Evolutionary conservation across 2,113 vertebrate species (phyloP), one percentile per base, ranked within the genome.

Genomic region (Propithecus coquereli): DNA sequence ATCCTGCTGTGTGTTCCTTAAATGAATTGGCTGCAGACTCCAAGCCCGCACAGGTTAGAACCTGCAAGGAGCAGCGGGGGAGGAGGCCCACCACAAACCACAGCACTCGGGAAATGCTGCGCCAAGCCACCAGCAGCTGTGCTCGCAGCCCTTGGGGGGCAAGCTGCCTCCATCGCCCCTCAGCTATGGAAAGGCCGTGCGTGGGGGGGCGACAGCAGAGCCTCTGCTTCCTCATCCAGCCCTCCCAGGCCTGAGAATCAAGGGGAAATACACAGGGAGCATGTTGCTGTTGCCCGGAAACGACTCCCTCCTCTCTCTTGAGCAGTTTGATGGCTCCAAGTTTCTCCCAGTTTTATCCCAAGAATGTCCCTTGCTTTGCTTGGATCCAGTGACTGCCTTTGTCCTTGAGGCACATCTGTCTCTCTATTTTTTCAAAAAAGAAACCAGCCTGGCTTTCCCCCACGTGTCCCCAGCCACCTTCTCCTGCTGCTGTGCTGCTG

Each of bases 391-490:
- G 30, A 40, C 13, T 22, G 7, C 6, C 94, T 82, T 0, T 59
- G 87, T 68, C 54, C 52, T 32, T 22, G 47, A 61, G n/a, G n/a
- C 22, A 37, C 27, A 63, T 14, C 12, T 17, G 1, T 47, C 27
- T n/a, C 9, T 71, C 16, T 47, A 23, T 66, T 47, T 83, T 68
- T 61, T 25, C 43, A 63, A 61, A 80, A 92, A 37, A 73, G 74
- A 77, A 59, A 90, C 11, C 68, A 40, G 25, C 14, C 1, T 43
- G 65, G 52, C 40, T 84, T 90, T 27, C 22, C 34, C 63, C 40
- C 43, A 0, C 0, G 0, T 1, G 5, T 12, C 23, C 43, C 50
- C 8, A 12, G 81, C 37, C 5, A 50, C 22, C 1, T 9, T 27
- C 74, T 0, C 6, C 2, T 25, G 45, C 47, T 16, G 30, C 59